These are phyloP conservation scores for Prosopocoilus inquinatus DNA, from an alignment of 2,888 invertebrate species.

Conservation along the genomic window DNA sequence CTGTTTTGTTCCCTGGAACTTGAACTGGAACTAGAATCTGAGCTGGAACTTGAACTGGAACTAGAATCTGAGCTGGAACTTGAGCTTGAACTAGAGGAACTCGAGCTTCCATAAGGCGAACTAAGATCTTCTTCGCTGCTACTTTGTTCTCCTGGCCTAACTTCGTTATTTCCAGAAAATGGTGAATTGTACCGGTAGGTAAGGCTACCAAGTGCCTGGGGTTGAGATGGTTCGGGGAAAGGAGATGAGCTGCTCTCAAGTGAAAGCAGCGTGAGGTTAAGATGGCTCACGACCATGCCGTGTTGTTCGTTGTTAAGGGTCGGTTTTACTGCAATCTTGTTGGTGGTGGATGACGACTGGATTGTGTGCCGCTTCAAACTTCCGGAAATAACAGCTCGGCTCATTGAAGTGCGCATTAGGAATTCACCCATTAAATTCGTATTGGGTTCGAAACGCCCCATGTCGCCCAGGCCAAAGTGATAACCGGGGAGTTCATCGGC, in stretches of 20 bases:
- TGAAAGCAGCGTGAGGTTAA: constrained; percentile 54
- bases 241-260: constrained; percentile 38
- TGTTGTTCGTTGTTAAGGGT: constrained; percentile 56
- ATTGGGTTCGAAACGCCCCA: constrained; percentile 39
- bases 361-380: constrained; percentile 59
- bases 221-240: constrained; percentile 38
- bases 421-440: constrained; percentile 44
- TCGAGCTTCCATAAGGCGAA: not conserved
- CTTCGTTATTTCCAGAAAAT: constrained; percentile 37
- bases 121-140: constrained; percentile 5
- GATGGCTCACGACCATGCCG: constrained; percentile 61
- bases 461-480: constrained; percentile 62
- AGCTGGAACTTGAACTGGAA: constrained; percentile 27
- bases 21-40: constrained; percentile 19
- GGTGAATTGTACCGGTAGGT: constrained; percentile 55
- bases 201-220: constrained; percentile 54
- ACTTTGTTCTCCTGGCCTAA: constrained; percentile 16
- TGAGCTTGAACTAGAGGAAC: not conserved
- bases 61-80: constrained; percentile 9
- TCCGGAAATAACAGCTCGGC: constrained; percentile 58
- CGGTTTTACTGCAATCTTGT: constrained; percentile 61
- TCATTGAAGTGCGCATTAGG: constrained; percentile 57
- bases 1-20: constrained; percentile 14
- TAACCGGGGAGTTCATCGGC: constrained; percentile 63
- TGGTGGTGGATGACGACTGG: constrained; percentile 63